Percentiles rank a stretch among this genome's conserved stretches.
Evolutionary conservation across 2,113 vertebrate species (phyloP).

Genomic region (Dasypus novemcinctus): DNA sequence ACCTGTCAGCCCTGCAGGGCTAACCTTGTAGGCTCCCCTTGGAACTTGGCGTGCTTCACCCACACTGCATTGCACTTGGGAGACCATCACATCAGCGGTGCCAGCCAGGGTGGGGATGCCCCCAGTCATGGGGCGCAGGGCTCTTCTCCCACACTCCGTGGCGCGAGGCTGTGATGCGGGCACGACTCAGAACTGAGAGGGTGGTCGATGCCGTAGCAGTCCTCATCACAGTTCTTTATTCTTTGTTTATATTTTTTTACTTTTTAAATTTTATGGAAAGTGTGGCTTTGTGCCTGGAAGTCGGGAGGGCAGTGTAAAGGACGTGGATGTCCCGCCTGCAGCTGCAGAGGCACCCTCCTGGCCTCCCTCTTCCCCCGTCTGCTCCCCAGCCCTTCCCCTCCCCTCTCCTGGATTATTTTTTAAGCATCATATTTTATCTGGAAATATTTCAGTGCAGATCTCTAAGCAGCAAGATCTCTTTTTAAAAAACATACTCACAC

Average conservation of each 20-base stretch:
- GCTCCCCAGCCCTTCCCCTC: no score
- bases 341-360: accelerated
- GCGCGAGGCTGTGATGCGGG: no score
- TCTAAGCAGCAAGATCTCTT: not conserved
- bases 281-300: accelerated
- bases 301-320: accelerated
- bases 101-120: no score
- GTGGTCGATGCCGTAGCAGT: no score
- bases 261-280: no score
- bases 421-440: not conserved
- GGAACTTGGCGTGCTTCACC: not conserved
- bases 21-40: accelerated
- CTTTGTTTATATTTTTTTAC: not conserved
- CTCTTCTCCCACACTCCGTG: no score
- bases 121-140: no score
- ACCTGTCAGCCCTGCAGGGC: not conserved
- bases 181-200: no score
- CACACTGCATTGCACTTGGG: not conserved
- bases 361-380: accelerated
- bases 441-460: not conserved
- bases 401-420: not conserved
- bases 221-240: no score
- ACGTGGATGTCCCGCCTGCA: accelerated
- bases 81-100: no score
- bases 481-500: not conserved